Percentiles rank a stretch among this genome's conserved stretches.
Conservation (phyloP, 2,888 invertebrate species). For the Rotaria magnacalcarata region DNA sequence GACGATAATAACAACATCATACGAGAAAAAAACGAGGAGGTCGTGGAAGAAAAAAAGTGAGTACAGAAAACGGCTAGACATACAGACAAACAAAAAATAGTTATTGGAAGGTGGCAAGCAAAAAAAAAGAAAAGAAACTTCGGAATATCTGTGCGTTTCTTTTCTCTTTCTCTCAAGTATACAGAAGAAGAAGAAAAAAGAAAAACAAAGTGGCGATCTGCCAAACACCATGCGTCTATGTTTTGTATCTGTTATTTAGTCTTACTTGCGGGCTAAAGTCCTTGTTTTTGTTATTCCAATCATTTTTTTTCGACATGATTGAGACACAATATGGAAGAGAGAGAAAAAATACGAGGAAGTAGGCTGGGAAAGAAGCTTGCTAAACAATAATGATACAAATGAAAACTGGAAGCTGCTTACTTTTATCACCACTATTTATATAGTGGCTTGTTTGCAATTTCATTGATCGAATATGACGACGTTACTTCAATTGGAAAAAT, state of each 20-base stretch:
- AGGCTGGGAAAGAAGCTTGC: not conserved
- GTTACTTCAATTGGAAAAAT: not conserved
- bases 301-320: constrained; percentile 12
- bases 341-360: not conserved
- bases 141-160: not conserved
- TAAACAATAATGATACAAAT: not conserved
- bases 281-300: constrained; percentile 29
- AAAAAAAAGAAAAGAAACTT: not conserved
- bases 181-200: not conserved
- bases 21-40: not conserved
- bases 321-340: not conserved
- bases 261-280: not conserved
- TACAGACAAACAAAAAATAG: constrained; percentile 3
- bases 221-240: not conserved
- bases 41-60: not conserved
- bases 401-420: not conserved
- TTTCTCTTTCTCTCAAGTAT: not conserved
- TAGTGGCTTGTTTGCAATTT: not conserved
- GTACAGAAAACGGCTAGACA: not conserved
- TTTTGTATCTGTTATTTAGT: constrained; percentile 12
- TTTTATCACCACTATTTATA: not conserved
- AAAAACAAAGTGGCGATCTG: constrained; percentile 19
- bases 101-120: constrained; percentile 13
- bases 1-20: not conserved
- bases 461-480: not conserved